Evolutionary conservation across 2,888 invertebrate species (phyloP), one percentile per base, ranked within the genome.

Genomic region (Ectemnius lituratus): DNA sequence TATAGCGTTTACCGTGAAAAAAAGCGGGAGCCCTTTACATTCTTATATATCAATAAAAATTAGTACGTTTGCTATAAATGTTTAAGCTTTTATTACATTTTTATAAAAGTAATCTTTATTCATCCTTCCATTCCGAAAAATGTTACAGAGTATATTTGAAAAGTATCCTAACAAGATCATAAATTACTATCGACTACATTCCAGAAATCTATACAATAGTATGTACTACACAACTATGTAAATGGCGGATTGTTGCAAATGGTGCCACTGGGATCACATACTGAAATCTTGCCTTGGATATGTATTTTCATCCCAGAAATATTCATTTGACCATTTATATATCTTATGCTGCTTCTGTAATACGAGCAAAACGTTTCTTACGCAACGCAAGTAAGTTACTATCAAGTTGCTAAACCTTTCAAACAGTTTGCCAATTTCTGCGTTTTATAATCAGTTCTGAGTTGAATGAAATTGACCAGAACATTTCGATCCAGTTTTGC

Each of bases 401-500:
- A 75, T 79, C 87, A 89, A 2, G 91, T 83, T 6, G 91, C 88
- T 65, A 92, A 84, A 60, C 91, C 92, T 86, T 91, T 92, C 23
- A 92, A 83, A 67, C 89, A 91, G 78, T 90, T 94, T 23, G 95
- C 94, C 77, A 96, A 92, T 89, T 97, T 97, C 87, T 97, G 96
- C 62, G 95, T 95, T 91, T 98, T 98, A 92, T 96, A 98, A 92
- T 99, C 99, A 4, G 96, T 95, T 73, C 99, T 93, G 37, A 99
- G 93, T 91, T 98, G 98, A 83, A 99, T 97, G 91, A 99, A 99
- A 91, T 95, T 97, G 82, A 96, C 93, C 46, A 99, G 93, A 78
- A 98, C 96, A 0, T 96, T 95, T 82, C 96, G 95, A 89, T 99
- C 99, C 89, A 99, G 91, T 88, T 96, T 95, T 86, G 96, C 96